A percentile compares a stretch with the other conserved stretches of the same genome.
Evolutionary conservation across 2,888 invertebrate genomes (phyloP).

Genomic region (Papilio protenor): DNA sequence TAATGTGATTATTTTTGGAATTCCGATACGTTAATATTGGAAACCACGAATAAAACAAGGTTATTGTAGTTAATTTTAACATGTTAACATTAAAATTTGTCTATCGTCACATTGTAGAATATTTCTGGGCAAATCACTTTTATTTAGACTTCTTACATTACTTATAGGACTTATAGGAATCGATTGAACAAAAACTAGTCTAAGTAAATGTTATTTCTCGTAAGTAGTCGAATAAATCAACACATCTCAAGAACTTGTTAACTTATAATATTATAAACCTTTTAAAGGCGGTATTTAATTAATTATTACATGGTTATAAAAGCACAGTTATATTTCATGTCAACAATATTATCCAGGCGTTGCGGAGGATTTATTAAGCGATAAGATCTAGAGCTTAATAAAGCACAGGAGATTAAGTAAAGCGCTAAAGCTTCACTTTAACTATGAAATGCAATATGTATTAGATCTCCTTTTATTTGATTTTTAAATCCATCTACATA

Average conservation of each 20-base stretch:
- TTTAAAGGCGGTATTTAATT: neutral
- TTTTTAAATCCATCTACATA: neutral
- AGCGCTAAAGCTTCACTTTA: neutral
- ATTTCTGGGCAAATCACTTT: neutral
- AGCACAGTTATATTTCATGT: neutral
- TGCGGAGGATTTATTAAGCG: slow-evolving; percentile 6
- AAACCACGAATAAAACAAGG: neutral
- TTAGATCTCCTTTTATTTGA: neutral
- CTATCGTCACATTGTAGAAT: neutral
- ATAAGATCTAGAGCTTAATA: neutral
- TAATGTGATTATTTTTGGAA: slow-evolving; percentile 28
- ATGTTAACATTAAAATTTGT: neutral
- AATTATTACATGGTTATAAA: neutral
- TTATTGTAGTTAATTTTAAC: neutral
- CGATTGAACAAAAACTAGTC: neutral
- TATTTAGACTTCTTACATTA: neutral
- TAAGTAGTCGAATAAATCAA: neutral
- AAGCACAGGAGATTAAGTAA: slow-evolving; percentile 1
- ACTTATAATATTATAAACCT: no score
- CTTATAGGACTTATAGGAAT: no score
- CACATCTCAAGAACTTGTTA: no score
- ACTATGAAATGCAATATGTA: neutral
- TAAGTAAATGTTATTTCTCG: neutral
- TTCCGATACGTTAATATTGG: slow-evolving; percentile 15
- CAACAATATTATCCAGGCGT: slow-evolving; percentile 2